phyloP scores from a whole-genome alignment of 1,140 invertebrate species.

The Atopsyche davidsoni region DNA sequence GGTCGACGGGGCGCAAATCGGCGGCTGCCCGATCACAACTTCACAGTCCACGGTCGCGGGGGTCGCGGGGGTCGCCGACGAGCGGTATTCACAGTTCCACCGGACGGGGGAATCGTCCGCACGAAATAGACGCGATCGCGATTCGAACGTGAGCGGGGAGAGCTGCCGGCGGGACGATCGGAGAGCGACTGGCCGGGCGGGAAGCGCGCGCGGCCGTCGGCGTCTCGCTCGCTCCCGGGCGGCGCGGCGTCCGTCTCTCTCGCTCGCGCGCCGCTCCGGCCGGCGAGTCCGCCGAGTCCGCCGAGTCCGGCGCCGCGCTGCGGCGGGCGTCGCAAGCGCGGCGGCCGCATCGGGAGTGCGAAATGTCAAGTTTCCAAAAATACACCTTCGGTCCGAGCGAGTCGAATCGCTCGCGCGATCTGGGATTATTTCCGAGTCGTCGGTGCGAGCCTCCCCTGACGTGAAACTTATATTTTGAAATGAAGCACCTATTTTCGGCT shows the following conservation, averaged over 20 bases:
- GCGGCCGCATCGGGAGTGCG: conserved; percentile 6
- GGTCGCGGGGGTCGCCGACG: not conserved
- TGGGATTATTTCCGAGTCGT: conserved; percentile 18
- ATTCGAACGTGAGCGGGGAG: conserved; percentile 4
- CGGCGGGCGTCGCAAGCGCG: conserved; percentile 12
- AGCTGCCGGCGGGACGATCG: conserved; percentile 18
- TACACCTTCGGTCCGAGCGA: conserved; percentile 16
- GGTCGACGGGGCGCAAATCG: conserved; percentile 2
- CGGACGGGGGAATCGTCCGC: not conserved
- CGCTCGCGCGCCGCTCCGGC: conserved; percentile 14
- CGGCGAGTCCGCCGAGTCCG: conserved; percentile 9
- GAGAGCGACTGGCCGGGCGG: conserved; percentile 19
- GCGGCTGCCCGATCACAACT: not conserved
- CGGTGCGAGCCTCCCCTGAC: conserved; percentile 13
- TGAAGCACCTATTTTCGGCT: conserved; percentile 2
- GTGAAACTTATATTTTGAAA: conserved; percentile 4
- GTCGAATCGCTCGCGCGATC: conserved; percentile 12
- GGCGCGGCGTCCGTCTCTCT: conserved; percentile 6
- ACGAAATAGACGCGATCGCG: conserved; percentile 11
- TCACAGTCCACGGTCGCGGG: conserved; percentile 9
- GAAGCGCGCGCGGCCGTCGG: conserved; percentile 13
- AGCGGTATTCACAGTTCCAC: not conserved
- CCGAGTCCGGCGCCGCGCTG: conserved; percentile 5
- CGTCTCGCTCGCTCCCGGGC: conserved; percentile 16
- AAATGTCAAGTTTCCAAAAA: conserved; percentile 26